These are phyloP conservation scores for Macrochelys suwanniensis DNA, from an alignment of 2,797 vertebrate species.

Conservation along the genomic window DNA sequence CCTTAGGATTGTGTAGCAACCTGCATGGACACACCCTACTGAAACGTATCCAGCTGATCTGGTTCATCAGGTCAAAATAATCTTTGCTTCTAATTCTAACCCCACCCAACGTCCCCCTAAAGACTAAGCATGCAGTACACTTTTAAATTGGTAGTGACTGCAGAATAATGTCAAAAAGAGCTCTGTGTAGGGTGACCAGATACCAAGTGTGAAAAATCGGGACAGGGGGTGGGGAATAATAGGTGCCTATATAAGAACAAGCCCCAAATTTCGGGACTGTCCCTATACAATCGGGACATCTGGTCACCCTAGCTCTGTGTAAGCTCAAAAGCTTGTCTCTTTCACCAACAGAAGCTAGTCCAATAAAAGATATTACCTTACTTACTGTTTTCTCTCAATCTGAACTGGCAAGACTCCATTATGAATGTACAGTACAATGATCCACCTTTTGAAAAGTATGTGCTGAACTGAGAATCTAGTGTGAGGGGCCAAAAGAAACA, in stretches of 20 bases:
- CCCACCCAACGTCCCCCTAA: slow-evolving; percentile 17
- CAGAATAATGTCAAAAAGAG: not conserved
- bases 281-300: too few relatives aligned
- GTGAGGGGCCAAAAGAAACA: rapidly evolving
- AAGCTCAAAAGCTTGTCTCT: not conserved
- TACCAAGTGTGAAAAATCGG: too few relatives aligned
- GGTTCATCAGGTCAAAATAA: slow-evolving; percentile 66
- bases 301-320: not conserved
- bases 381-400: not conserved
- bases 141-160: not conserved
- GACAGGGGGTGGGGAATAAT: too few relatives aligned
- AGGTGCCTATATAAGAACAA: too few relatives aligned
- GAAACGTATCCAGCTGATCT: slow-evolving; percentile 60
- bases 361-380: not conserved
- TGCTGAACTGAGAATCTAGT: not conserved
- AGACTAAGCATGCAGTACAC: not conserved
- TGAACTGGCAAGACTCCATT: not conserved
- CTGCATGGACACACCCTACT: slow-evolving; percentile 42
- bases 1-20: slow-evolving; percentile 45
- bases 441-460: not conserved
- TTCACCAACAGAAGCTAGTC: not conserved
- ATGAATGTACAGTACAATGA: not conserved
- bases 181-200: not conserved
- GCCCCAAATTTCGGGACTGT: too few relatives aligned
- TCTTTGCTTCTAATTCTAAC: slow-evolving; percentile 44